These are phyloP conservation scores for Augiades crinisus DNA, from an alignment of 2,888 invertebrate species.

Conservation along the genomic window DNA sequence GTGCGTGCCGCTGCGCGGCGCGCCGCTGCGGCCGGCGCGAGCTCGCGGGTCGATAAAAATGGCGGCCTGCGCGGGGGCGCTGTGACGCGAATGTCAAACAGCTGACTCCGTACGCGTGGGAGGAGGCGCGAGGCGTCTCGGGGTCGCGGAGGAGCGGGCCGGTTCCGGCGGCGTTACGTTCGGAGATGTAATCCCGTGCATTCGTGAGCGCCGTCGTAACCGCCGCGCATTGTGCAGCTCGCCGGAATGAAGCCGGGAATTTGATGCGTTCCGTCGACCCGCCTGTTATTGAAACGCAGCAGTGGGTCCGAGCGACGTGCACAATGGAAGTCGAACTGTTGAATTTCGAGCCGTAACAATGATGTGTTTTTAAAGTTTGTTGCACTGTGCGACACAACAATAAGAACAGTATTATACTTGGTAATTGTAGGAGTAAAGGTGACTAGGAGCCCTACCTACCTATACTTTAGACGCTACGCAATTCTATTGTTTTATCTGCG, in stretches of 20 bases:
- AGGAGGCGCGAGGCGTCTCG: constrained; percentile 37
- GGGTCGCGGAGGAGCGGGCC: constrained; percentile 26
- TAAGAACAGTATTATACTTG: constrained; percentile 34
- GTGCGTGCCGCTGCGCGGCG: constrained; percentile 33
- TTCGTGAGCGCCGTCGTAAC: constrained; percentile 19
- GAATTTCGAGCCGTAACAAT: constrained; percentile 20
- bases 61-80: constrained; percentile 41
- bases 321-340: constrained; percentile 20
- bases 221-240: constrained; percentile 13
- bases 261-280: constrained; percentile 16
- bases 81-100: constrained; percentile 62
- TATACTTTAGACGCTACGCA: constrained; percentile 18
- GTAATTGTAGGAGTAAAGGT: constrained; percentile 36
- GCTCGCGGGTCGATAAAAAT: constrained; percentile 55
- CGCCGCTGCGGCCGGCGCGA: constrained; percentile 39
- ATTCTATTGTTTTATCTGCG: constrained; percentile 22
- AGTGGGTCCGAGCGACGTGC: constrained; percentile 19
- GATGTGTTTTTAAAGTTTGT: constrained; percentile 24
- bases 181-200: constrained; percentile 25
- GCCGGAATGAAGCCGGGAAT: constrained; percentile 10
- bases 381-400: constrained; percentile 29
- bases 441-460: constrained; percentile 25
- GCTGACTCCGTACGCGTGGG: constrained; percentile 64
- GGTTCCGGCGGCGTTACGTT: constrained; percentile 20
- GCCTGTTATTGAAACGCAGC: constrained; percentile 15